These are phyloP conservation scores for Drosophila miranda DNA, from an alignment of 1,140 invertebrate genomes.

Conservation along the genomic window DNA sequence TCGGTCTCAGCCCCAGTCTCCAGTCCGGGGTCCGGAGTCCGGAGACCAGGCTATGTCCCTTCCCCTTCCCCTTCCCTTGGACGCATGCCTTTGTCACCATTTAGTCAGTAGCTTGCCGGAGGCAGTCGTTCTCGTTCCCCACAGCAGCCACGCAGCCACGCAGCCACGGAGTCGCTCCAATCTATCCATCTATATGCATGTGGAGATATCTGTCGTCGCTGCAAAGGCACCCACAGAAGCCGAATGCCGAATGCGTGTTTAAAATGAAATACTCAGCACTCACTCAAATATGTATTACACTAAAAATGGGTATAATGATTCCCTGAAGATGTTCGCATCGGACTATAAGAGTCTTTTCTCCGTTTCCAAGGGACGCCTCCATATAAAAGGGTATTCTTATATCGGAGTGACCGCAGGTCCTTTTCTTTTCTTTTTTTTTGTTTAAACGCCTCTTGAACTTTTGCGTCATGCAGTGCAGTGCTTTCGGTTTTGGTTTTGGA, in stretches of 20 bases:
- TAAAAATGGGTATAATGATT: conserved; percentile 31
- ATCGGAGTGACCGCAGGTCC: conserved; percentile 27
- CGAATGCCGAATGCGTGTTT: conserved; percentile 71
- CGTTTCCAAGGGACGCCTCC: neutral
- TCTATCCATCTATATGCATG: conserved; percentile 71
- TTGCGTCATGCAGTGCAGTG: conserved; percentile 62
- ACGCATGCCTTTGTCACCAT: conserved; percentile 69
- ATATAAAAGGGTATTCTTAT: conserved; percentile 25
- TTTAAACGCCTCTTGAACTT: conserved; percentile 73
- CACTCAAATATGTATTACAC: conserved; percentile 72
- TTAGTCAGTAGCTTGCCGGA: conserved; percentile 62
- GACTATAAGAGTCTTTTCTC: too few relatives aligned
- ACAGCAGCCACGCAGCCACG: neutral
- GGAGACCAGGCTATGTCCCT: conserved; percentile 11
- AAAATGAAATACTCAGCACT: conserved; percentile 77
- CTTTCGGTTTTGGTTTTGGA: conserved; percentile 57
- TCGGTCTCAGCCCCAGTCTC: conserved; percentile 22
- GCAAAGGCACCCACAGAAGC: conserved; percentile 40
- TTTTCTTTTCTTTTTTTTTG: conserved; percentile 43
- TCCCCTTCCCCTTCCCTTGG: neutral
- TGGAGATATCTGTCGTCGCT: conserved; percentile 73
- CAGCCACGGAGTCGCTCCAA: conserved; percentile 41
- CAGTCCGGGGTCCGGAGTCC: conserved; percentile 8
- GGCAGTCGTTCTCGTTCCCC: conserved; percentile 35
- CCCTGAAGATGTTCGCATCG: conserved; percentile 7